These are phyloP conservation scores for Nymphalis io DNA, from an alignment of 1,140 invertebrate species.

Conservation along the genomic window DNA sequence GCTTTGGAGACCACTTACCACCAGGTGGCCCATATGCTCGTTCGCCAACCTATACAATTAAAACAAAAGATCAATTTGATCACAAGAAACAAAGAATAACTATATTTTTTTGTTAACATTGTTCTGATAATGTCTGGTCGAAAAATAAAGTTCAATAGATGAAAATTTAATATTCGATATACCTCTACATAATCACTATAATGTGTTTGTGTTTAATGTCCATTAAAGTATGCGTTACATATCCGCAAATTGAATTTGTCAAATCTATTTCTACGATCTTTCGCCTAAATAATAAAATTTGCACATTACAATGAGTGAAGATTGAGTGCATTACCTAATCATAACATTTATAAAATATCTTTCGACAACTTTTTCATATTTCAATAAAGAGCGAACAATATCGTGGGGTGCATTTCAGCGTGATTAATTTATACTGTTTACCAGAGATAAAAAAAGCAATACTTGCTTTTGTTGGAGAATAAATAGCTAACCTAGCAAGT, in stretches of 20 bases:
- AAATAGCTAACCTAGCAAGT: background rate
- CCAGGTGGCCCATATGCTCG: no score
- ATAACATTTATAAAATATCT: slow-evolving; percentile 9
- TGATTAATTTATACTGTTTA: background rate
- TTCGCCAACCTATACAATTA: no score
- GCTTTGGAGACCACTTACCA: no score
- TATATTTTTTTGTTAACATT: no score
- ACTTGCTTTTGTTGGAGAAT: background rate
- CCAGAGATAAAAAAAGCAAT: slow-evolving; percentile 3
- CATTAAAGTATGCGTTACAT: background rate
- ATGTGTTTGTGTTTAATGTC: background rate
- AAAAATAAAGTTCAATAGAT: no score
- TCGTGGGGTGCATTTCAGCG: background rate
- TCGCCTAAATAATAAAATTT: background rate
- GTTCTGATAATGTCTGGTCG: no score
- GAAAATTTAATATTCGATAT: no score
- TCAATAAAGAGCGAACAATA: background rate
- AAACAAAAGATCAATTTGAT: no score
- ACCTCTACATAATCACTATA: no score
- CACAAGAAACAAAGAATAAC: no score
- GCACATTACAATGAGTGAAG: slow-evolving; percentile 8
- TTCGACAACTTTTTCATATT: background rate
- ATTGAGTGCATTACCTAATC: slow-evolving; percentile 13
- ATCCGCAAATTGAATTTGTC: background rate
- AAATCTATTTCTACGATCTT: background rate